Base-by-base conservation (phyloP, 1,140 invertebrate species). In the Drosophila simulans region DNA sequence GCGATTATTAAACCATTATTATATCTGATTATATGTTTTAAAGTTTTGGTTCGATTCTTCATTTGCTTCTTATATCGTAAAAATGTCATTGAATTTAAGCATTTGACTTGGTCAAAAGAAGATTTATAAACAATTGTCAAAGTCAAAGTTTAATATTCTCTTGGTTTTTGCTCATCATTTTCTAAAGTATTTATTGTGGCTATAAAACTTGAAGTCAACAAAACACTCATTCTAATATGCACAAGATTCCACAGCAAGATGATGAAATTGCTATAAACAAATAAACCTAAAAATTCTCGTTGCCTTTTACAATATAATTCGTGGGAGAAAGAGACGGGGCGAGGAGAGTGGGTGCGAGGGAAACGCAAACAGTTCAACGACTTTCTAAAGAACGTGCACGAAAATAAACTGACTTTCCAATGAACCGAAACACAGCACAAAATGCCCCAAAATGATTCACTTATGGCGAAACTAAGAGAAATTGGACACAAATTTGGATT, bases 351-450 rank as follows among this genome's bases (percentile, higher is more conserved):
- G 27, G 31, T 15, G 58, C 46, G 25, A 54, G 49, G 53, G 56
- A 56, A 52, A 58, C 27, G 54, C 17, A 75, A 45, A 69, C 64
- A 48, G 66, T 70, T 70, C 66, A 70, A 70, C 66, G 66, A 70
- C 64, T 70, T 69, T 70, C 66, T 70, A 56, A 70, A 69, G 73
- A 76, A 75, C 53, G 42, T 74, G 68, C 51, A 73, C 71, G 42
- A 53, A 73, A 74, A 74, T 73, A 74, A 74, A 69, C 64, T 27
- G 64, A 69, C 66, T 70, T 70, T 70, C 66, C 66, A 70, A 70
- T 70, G 64, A 69, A 70, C 66, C 63, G 51, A 55, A 55, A 35
- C 49, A 55, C 66, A 46, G 62, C 48, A 70, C 63, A 69, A 69
- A 69, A 69, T 55, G 42, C 66, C 46, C 62, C 58, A 52, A 54